phyloP scores from a whole-genome alignment of 1,140 invertebrate species.

The Brachionus angularis region DNA sequence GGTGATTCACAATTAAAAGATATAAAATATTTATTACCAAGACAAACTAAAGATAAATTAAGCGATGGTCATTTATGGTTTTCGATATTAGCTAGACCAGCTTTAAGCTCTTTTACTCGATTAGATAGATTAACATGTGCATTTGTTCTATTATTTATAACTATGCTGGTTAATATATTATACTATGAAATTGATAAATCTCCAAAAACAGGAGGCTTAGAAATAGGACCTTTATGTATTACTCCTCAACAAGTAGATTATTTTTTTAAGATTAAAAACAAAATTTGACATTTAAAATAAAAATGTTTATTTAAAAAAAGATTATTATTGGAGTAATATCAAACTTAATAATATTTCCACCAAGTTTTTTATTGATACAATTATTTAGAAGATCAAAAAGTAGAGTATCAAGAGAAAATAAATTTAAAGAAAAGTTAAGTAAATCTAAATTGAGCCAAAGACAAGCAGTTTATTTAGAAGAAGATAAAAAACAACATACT shows the following conservation, averaged over 20 bases:
- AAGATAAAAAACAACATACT: conserved; percentile 44
- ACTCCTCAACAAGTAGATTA: conserved; percentile 49
- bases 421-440: not conserved
- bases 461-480: too few species aligned
- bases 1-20: conserved; percentile 58
- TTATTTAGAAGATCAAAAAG: conserved; percentile 28
- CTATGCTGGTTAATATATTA: conserved; percentile 60
- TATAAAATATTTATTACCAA: conserved; percentile 60
- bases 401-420: not conserved
- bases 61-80: conserved; percentile 64
- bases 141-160: conserved; percentile 60
- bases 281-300: conserved; percentile 61
- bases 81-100: conserved; percentile 61
- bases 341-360: conserved; percentile 8
- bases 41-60: conserved; percentile 58
- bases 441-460: conserved; percentile 31
- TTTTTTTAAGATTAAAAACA: conserved; percentile 61
- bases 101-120: conserved; percentile 60
- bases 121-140: conserved; percentile 61
- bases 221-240: conserved; percentile 48
- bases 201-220: conserved; percentile 47
- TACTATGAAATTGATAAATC: conserved; percentile 54
- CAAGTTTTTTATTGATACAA: conserved; percentile 10
- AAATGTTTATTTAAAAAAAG: conserved; percentile 53
- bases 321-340: conserved; percentile 26